phyloP scores from a whole-genome alignment of 2,113 vertebrate species.

The Ciconia boyciana region DNA sequence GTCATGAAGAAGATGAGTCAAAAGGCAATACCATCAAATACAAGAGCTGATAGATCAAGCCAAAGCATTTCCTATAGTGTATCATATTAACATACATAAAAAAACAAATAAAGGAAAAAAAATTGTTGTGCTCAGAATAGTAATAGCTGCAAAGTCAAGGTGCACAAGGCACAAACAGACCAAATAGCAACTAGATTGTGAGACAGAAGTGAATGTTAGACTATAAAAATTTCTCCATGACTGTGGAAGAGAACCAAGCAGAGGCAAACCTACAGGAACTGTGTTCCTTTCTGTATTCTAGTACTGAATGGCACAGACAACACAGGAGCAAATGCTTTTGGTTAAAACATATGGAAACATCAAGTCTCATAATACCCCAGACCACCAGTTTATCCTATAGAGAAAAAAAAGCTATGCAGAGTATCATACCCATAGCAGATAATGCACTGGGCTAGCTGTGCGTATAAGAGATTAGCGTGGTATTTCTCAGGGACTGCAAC shows the following conservation, averaged over 20 bases:
- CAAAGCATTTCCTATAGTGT: background rate
- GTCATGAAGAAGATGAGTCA: rapidly evolving
- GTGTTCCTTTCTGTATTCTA: too few species aligned
- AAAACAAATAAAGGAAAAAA: background rate
- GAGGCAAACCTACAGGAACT: background rate
- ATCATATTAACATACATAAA: background rate
- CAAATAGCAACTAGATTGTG: background rate
- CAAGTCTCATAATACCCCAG: background rate
- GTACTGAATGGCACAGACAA: background rate
- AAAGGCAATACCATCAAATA: background rate
- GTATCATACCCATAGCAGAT: background rate
- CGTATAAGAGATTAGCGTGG: rapidly evolving
- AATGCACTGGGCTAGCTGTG: background rate
- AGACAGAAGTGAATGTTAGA: background rate
- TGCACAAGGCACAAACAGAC: background rate
- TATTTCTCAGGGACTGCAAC: background rate
- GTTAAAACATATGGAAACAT: background rate
- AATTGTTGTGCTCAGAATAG: background rate
- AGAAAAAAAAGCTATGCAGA: background rate
- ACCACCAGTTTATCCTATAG: background rate
- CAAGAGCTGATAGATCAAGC: background rate
- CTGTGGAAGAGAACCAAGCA: background rate
- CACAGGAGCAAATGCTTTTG: background rate
- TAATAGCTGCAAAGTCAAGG: background rate
- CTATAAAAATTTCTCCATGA: background rate